These are phyloP conservation scores for Acholoe squamosa DNA, from an alignment of 2,888 invertebrate genomes.

Conservation along the genomic window DNA sequence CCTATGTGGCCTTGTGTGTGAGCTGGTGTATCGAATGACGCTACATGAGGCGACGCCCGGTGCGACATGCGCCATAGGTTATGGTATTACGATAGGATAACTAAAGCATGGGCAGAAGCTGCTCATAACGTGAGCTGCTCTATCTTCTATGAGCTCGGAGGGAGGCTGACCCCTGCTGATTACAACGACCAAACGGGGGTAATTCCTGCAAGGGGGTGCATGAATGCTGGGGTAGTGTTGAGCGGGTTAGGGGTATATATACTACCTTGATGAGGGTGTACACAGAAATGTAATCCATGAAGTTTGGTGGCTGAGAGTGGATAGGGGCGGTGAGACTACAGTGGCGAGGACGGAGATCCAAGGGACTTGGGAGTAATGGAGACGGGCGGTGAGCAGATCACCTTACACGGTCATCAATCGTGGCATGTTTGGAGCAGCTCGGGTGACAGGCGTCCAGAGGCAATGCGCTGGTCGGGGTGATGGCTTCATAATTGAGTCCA, in stretches of 20 bases:
- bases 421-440: slow-evolving; percentile 34
- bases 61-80: slow-evolving; percentile 20
- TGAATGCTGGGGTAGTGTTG: too few relatives aligned
- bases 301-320: background rate
- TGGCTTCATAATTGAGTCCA: slow-evolving; percentile 54
- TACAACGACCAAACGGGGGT: background rate
- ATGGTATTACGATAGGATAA: background rate
- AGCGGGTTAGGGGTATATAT: too few relatives aligned
- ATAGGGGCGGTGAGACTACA: background rate
- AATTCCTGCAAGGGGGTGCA: too few relatives aligned
- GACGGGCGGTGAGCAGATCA: background rate
- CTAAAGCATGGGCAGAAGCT: background rate
- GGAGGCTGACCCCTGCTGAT: background rate
- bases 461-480: slow-evolving; percentile 19
- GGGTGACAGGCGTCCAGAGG: slow-evolving; percentile 31
- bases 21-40: slow-evolving; percentile 1
- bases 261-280: background rate
- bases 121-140: background rate
- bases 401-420: slow-evolving; percentile 50
- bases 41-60: background rate
- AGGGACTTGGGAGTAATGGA: slow-evolving; percentile 8
- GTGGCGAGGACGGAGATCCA: background rate
- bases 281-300: background rate
- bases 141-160: background rate
- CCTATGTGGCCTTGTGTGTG: background rate